Conservation (phyloP, 1,140 invertebrate species). For the Eupristina koningsbergeri region DNA sequence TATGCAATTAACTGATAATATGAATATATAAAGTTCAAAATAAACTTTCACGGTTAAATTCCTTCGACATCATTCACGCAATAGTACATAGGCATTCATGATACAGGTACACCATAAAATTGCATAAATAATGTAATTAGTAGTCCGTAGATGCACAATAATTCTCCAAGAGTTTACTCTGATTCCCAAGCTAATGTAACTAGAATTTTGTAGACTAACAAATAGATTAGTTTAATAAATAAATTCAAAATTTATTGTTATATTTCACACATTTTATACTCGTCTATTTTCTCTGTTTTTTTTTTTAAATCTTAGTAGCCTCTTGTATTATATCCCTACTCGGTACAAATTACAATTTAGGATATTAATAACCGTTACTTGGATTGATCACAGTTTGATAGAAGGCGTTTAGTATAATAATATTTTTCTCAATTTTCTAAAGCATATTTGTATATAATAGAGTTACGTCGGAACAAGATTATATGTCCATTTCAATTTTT, state of each 20-base stretch:
- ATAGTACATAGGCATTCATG: slow-evolving; percentile 5
- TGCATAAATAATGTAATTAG: slow-evolving; percentile 13
- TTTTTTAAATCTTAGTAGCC: neutral
- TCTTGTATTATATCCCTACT: neutral
- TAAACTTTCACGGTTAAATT: neutral
- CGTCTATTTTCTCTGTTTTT: neutral
- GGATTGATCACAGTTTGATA: slow-evolving; percentile 70
- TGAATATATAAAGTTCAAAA: neutral
- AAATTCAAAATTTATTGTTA: neutral
- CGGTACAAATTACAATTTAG: slow-evolving; percentile 43
- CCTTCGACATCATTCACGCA: neutral
- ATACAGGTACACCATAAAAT: slow-evolving; percentile 22
- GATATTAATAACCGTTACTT: slow-evolving; percentile 54
- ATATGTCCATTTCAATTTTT: neutral
- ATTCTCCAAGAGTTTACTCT: slow-evolving; percentile 5
- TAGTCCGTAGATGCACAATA: slow-evolving; percentile 28
- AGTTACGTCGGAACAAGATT: neutral
- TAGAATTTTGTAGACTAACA: slow-evolving; percentile 30
- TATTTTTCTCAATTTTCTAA: slow-evolving; percentile 11
- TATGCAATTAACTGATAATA: neutral
- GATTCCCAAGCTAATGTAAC: slow-evolving; percentile 32
- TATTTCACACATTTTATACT: neutral
- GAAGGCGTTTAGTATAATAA: slow-evolving; percentile 63
- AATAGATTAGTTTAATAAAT: slow-evolving; percentile 11
- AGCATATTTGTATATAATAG: neutral